Evolutionary conservation across 2,113 vertebrate genomes (phyloP).

Genomic region (Brachionichthys hirsutus): DNA sequence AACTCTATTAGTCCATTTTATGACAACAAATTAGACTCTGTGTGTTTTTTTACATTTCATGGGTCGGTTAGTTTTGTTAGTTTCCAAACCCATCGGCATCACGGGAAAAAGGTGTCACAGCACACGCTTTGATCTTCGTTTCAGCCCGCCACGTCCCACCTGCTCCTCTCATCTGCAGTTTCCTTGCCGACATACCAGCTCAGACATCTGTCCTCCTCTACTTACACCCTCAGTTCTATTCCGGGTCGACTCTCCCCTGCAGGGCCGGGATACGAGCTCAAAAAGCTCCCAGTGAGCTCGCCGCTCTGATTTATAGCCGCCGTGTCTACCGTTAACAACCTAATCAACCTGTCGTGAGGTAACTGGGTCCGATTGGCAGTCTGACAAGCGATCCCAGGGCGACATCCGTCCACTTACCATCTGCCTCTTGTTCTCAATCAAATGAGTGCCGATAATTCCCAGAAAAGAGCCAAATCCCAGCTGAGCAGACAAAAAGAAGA

Average conservation of each 20-base stretch:
- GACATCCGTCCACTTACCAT: slow-evolving; percentile 87
- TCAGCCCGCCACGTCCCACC: slow-evolving; percentile 41
- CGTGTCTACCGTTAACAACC: slow-evolving; percentile 12
- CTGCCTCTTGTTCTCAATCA: slow-evolving; percentile 98
- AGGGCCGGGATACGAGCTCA: slow-evolving; percentile 48
- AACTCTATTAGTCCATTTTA: slow-evolving; percentile 9
- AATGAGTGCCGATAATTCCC: slow-evolving; percentile 96
- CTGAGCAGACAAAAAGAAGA: slow-evolving; percentile 77
- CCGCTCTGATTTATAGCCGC: slow-evolving; percentile 1
- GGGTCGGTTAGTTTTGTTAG: neutral
- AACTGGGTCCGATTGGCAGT: slow-evolving; percentile 10
- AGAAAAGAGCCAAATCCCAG: slow-evolving; percentile 97
- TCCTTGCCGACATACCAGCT: slow-evolving; percentile 63
- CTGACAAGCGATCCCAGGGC: slow-evolving; percentile 41
- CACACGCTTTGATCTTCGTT: slow-evolving; percentile 54
- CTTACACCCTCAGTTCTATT: slow-evolving; percentile 78
- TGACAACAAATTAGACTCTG: neutral
- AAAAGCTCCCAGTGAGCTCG: slow-evolving; percentile 20
- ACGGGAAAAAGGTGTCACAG: slow-evolving; percentile 33
- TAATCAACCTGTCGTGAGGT: slow-evolving; percentile 18
- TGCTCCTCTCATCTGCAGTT: slow-evolving; percentile 58
- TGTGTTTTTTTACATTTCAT: neutral
- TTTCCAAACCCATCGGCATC: slow-evolving; percentile 18
- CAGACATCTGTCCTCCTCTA: slow-evolving; percentile 70
- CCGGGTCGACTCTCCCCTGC: slow-evolving; percentile 55